phyloP scores from a whole-genome alignment of 2,888 invertebrate species.

The Xanthorhoe spadicearia region DNA sequence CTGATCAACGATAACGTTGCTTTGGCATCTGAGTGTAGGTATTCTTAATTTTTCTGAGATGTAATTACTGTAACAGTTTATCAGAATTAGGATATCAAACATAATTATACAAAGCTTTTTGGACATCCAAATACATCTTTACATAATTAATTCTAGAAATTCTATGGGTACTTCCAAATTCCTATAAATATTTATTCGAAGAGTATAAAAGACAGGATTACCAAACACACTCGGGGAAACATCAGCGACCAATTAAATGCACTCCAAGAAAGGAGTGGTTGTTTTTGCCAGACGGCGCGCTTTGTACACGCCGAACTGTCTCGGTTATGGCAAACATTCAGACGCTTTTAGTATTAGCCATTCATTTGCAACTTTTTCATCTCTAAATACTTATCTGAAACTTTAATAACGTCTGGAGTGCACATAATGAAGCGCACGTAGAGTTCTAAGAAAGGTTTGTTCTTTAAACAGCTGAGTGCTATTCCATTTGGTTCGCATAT shows the following conservation, averaged over 20 bases:
- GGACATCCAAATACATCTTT: neutral
- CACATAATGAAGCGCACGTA: constrained; percentile 26
- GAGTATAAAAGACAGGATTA: constrained; percentile 27
- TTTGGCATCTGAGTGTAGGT: neutral
- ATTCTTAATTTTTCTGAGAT: neutral
- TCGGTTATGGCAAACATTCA: constrained; percentile 67
- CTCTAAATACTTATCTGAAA: constrained; percentile 55
- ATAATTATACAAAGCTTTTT: too few species aligned
- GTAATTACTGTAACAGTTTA: too few species aligned
- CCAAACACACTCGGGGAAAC: constrained; percentile 47
- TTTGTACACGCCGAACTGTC: constrained; percentile 72
- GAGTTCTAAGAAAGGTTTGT: constrained; percentile 33
- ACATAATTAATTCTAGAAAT: neutral
- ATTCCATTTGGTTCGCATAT: constrained; percentile 28
- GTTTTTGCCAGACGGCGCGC: constrained; percentile 69
- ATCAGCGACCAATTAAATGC: constrained; percentile 67
- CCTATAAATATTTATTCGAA: constrained; percentile 14
- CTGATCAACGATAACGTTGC: neutral
- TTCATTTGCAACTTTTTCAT: constrained; percentile 65
- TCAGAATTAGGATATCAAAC: too few species aligned
- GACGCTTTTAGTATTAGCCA: constrained; percentile 59
- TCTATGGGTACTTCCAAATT: neutral
- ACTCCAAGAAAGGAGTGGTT: constrained; percentile 63
- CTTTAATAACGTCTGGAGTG: constrained; percentile 47
- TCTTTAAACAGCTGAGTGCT: constrained; percentile 23